These are phyloP conservation scores for Caenorhabditis sinica DNA, from an alignment of 2,888 invertebrate genomes.

Conservation along the genomic window DNA sequence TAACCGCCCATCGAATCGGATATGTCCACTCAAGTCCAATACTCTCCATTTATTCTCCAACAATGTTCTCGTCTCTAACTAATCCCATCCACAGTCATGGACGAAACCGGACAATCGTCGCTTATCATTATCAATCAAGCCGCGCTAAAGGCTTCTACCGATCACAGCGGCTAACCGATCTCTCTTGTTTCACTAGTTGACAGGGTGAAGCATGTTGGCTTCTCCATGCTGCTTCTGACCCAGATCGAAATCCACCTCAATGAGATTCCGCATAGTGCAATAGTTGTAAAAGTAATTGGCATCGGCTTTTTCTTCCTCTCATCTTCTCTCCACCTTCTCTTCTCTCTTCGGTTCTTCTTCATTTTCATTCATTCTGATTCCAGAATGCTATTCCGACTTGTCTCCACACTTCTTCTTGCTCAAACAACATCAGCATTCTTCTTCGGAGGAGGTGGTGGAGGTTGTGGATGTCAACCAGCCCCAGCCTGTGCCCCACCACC, in stretches of 20 bases:
- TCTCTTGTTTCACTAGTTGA: slow-evolving; percentile 32
- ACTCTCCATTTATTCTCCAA: neutral
- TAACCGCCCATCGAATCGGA: slow-evolving; percentile 50
- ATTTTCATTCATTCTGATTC: slow-evolving; percentile 34
- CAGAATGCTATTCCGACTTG: slow-evolving; percentile 62
- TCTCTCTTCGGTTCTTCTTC: slow-evolving; percentile 6
- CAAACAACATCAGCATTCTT: slow-evolving; percentile 60
- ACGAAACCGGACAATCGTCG: slow-evolving; percentile 41
- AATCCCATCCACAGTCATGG: slow-evolving; percentile 7
- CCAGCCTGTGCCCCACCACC: slow-evolving; percentile 63
- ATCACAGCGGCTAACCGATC: slow-evolving; percentile 40
- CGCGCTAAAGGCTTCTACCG: slow-evolving; percentile 20
- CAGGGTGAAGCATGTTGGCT: slow-evolving; percentile 31
- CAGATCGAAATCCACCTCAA: slow-evolving; percentile 42
- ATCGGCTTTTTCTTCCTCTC: slow-evolving; percentile 16
- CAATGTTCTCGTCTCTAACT: slow-evolving; percentile 28
- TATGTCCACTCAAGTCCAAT: slow-evolving; percentile 28
- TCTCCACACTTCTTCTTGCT: slow-evolving; percentile 51
- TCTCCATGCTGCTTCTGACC: slow-evolving; percentile 42
- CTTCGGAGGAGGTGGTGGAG: slow-evolving; percentile 67
- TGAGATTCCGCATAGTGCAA: slow-evolving; percentile 47
- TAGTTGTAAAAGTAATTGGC: slow-evolving; percentile 62
- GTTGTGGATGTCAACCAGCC: slow-evolving; percentile 63
- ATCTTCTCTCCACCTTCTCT: slow-evolving; percentile 26
- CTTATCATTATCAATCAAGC: slow-evolving; percentile 62